Evolutionary conservation across 2,888 invertebrate genomes (phyloP), one percentile per base, ranked within the genome.

Genomic region (Mesodorylaimus sp.): DNA sequence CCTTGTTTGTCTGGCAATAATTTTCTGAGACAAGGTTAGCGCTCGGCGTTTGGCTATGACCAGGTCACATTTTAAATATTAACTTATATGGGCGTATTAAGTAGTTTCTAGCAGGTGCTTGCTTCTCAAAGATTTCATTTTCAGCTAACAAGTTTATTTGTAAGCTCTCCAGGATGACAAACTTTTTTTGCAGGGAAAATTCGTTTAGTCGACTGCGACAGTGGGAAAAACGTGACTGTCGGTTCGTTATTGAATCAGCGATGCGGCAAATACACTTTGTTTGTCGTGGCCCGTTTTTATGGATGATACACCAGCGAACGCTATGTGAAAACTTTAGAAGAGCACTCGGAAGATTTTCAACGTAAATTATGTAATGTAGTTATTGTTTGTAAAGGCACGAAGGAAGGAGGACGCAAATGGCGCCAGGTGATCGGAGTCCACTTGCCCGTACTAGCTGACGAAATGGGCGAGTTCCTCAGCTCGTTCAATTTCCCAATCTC

Each of bases 201-300:
- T 7, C 19, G 21, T 3, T 10, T 47, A 25, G 38, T 47, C 47
- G 25, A 47, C 38, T 47, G 47, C 38, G 47, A 47, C 25, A 37
- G 38, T 7, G 10, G n/a, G 7, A 7, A 38, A 3, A n/a, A 47
- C 21, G 38, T 47, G 3, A 19, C 3, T 38, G 10, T 47, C 21
- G n/a, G 24, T 10, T 7, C n/a, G 3, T 47, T 23, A n/a, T 5
- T 47, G 25, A 47, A 47, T 24, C 3, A 21, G n/a, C 23, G 25
- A 10, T 24, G 3, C n/a, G 47, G 38, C 38, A 3, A 25, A 7
- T 47, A 16, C 37, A 47, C 47, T 5, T 26, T 47, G 21, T 47
- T 47, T 21, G 47, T 47, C 10, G 3, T 47, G 5, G 24, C 25
- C 3, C 36, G 25, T 5, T 47, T 24, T 25, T 47, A 25, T 25